These are phyloP conservation scores for Drosophila eohydei DNA, from an alignment of 2,888 invertebrate species.

Conservation along the genomic window DNA sequence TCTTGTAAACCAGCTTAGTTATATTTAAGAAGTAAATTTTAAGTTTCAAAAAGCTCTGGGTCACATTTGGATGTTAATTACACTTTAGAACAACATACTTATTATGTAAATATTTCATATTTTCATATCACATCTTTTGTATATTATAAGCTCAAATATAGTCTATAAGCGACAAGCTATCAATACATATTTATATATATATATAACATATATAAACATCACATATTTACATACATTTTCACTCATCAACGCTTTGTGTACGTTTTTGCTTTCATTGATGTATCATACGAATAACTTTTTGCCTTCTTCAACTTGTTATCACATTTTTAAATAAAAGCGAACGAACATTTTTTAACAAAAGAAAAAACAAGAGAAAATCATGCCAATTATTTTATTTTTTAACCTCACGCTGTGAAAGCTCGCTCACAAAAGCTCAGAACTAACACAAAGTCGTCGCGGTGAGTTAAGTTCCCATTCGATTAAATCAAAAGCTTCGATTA, in stretches of 20 bases:
- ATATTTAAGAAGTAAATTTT: constrained; percentile 22
- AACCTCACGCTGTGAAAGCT: constrained; percentile 52
- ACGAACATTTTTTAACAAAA: constrained; percentile 54
- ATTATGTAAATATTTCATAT: constrained; percentile 59
- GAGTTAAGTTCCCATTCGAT: constrained; percentile 63
- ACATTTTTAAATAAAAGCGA: constrained; percentile 62
- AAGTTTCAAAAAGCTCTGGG: constrained; percentile 32
- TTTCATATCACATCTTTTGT: constrained; percentile 39
- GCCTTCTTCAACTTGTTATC: constrained; percentile 65
- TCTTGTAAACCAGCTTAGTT: not conserved
- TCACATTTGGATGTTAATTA: constrained; percentile 34
- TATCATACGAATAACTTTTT: constrained; percentile 66
- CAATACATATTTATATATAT: constrained; percentile 18
- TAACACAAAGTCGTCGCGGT: constrained; percentile 82
- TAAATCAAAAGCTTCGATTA: constrained; percentile 27
- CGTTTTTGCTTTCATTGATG: constrained; percentile 75
- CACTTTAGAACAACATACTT: constrained; percentile 44
- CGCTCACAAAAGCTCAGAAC: constrained; percentile 77
- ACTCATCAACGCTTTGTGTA: constrained; percentile 79
- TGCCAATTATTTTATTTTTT: constrained; percentile 64
- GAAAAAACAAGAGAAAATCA: constrained; percentile 48
- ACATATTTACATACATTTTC: constrained; percentile 38
- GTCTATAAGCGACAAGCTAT: constrained; percentile 43
- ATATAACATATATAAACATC: not conserved
- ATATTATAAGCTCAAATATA: constrained; percentile 50